Conservation (phyloP, 2,113 vertebrate species). For the Cyanistes caeruleus region DNA sequence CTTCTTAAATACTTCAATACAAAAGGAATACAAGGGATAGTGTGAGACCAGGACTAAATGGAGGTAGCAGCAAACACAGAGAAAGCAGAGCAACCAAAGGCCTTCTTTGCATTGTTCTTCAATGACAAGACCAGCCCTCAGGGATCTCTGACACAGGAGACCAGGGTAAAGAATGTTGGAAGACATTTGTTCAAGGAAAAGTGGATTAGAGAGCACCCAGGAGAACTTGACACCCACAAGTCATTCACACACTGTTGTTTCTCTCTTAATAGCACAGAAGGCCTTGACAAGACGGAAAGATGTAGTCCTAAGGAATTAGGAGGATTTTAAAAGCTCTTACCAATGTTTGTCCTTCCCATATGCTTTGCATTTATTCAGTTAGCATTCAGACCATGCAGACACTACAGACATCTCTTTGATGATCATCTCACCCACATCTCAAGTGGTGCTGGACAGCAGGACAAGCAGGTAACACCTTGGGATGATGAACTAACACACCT, state of each 20-base stretch:
- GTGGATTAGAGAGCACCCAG: neutral
- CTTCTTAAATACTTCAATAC: neutral
- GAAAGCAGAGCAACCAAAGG: neutral
- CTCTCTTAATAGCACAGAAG: neutral
- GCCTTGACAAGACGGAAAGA: neutral
- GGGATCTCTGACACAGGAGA: neutral
- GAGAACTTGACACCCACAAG: neutral
- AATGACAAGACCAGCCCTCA: neutral
- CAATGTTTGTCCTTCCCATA: neutral
- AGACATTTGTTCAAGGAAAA: neutral
- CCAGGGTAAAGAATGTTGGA: neutral
- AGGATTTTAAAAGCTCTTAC: neutral
- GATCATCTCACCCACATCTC: no score
- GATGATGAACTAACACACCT: neutral
- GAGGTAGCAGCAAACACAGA: neutral
- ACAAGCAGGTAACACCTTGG: neutral
- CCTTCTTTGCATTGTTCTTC: neutral
- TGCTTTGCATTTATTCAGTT: neutral
- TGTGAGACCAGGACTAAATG: neutral
- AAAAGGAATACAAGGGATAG: neutral
- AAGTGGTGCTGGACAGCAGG: neutral
- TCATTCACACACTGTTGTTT: neutral
- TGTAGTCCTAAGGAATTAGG: neutral
- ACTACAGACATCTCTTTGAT: neutral
- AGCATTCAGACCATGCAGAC: neutral